These are phyloP conservation scores for Semaprochilodus insignis DNA, from an alignment of 2,797 vertebrate species.

Conservation along the genomic window DNA sequence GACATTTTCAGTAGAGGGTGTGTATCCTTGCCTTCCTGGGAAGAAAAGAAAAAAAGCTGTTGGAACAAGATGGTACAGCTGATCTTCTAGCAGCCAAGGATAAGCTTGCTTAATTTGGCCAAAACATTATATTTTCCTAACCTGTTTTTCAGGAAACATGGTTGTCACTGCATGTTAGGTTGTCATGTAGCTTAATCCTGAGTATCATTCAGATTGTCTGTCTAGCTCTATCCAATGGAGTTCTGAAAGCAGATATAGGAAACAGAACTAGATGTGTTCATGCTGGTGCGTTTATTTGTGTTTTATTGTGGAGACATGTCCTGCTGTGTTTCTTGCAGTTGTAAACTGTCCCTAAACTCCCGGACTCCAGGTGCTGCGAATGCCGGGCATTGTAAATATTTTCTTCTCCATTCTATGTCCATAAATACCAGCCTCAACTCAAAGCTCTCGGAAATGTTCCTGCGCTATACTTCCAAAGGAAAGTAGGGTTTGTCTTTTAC, in stretches of 20 bases:
- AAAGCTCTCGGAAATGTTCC: background rate
- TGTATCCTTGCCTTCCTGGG: conserved; percentile 7
- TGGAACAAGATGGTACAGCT: background rate
- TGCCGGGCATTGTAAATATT: background rate
- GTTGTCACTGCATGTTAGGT: background rate
- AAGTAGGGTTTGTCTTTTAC: background rate
- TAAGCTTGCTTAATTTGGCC: background rate
- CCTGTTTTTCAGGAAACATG: conserved; percentile 31
- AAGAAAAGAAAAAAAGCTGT: conserved; percentile 13
- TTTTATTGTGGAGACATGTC: conserved; percentile 1
- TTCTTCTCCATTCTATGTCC: background rate
- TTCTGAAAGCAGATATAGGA: background rate
- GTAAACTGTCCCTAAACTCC: background rate
- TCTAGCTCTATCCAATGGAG: background rate
- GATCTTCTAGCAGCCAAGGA: background rate
- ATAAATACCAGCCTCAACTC: background rate
- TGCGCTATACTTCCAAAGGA: background rate
- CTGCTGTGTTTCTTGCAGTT: conserved; percentile 15
- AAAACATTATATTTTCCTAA: conserved; percentile 26
- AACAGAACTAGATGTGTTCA: background rate
- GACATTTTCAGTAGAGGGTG: conserved; percentile 38
- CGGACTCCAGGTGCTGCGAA: conserved; percentile 1
- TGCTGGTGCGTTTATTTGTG: background rate
- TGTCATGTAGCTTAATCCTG: conserved; percentile 13
- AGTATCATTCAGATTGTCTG: background rate